phyloP scores from a whole-genome alignment of 2,888 invertebrate genomes.

The Limnephilus lunatus region DNA sequence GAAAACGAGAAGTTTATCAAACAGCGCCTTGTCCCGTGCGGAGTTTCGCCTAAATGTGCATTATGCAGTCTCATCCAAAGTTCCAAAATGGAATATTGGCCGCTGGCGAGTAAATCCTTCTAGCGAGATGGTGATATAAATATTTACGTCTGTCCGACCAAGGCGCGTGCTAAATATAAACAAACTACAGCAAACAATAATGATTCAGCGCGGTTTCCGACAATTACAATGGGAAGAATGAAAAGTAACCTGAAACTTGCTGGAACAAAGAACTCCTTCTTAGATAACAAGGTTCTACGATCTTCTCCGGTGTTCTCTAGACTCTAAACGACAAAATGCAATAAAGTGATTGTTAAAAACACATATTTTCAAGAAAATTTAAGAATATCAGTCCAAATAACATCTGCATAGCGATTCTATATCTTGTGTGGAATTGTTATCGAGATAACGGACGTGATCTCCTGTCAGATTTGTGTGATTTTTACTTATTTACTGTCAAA shows the following conservation, averaged over 20 bases:
- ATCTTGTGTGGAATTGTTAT: no score
- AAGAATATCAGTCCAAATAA: not conserved
- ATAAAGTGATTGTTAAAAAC: not conserved
- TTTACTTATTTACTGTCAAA: no score
- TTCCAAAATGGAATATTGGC: slow-evolving; percentile 23
- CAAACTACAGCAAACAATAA: slow-evolving; percentile 52
- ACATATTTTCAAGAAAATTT: not conserved
- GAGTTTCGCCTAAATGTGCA: slow-evolving; percentile 28
- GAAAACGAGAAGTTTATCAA: slow-evolving; percentile 11
- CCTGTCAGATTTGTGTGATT: no score
- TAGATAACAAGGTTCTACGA: not conserved
- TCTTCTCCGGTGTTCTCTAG: not conserved
- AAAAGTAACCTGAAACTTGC: slow-evolving; percentile 30
- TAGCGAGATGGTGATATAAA: slow-evolving; percentile 32
- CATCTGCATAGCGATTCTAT: no score
- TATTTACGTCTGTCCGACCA: slow-evolving; percentile 61
- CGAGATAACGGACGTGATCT: no score
- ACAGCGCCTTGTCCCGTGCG: slow-evolving; percentile 12
- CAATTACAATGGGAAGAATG: slow-evolving; percentile 38
- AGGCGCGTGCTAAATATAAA: slow-evolving; percentile 62
- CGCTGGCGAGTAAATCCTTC: slow-evolving; percentile 21
- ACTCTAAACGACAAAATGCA: not conserved
- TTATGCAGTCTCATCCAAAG: slow-evolving; percentile 27
- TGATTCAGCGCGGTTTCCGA: slow-evolving; percentile 43
- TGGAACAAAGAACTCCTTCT: slow-evolving; percentile 34